phyloP scores from a whole-genome alignment of 2,113 vertebrate species.

The Eonycteris spelaea region DNA sequence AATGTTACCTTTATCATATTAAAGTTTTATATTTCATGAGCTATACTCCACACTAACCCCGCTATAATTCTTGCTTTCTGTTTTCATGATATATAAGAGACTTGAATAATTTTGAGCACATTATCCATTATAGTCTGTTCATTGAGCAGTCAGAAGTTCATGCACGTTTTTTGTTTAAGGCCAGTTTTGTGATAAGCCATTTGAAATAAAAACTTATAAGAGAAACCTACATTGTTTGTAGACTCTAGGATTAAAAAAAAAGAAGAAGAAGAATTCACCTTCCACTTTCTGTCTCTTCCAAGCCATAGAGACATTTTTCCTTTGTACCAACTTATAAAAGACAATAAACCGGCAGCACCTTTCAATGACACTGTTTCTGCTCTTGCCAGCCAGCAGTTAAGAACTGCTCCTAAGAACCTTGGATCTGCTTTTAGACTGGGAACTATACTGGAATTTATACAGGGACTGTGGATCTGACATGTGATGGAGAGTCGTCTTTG shows the following conservation, averaged over 20 bases:
- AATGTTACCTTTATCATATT: neutral
- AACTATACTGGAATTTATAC: neutral
- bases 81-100: neutral
- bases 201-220: neutral
- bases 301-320: neutral
- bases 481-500: neutral
- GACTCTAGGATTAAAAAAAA: neutral
- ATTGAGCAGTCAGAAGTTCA: neutral
- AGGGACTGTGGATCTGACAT: neutral
- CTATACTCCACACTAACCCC: neutral
- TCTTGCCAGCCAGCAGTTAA: neutral
- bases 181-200: neutral
- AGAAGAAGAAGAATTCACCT: neutral
- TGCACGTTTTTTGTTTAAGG: neutral
- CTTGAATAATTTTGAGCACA: neutral
- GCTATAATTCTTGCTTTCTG: neutral
- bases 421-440: neutral
- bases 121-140: neutral
- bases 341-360: neutral
- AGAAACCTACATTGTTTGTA: neutral
- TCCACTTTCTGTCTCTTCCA: neutral
- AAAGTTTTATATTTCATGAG: neutral
- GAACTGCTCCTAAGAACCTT: neutral
- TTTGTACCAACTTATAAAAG: neutral
- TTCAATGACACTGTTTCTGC: neutral